A percentile compares a stretch with the other conserved stretches of the same genome.
phyloP scores from a whole-genome alignment of 2,888 invertebrate species.

The Atrina japonica region DNA sequence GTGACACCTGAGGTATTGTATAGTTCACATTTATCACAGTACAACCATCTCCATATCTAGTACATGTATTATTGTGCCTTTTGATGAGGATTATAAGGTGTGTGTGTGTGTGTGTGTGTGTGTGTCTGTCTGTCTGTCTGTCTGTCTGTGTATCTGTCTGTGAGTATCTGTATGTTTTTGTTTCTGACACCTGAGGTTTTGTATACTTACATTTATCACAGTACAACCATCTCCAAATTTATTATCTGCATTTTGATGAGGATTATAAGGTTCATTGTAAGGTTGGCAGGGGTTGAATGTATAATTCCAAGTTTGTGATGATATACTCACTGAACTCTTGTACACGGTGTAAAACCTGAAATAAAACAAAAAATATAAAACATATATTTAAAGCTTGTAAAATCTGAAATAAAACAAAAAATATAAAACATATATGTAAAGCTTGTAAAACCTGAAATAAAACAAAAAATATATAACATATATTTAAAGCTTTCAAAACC shows the following conservation, averaged over 20 bases:
- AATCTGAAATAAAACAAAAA: no score
- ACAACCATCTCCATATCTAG: constrained; percentile 70
- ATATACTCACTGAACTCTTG: constrained; percentile 5
- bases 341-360: constrained; percentile 47
- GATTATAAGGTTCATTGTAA: constrained; percentile 64
- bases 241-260: constrained; percentile 62
- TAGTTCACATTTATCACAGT: constrained; percentile 68
- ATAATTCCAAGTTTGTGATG: constrained; percentile 59
- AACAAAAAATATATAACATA: no score
- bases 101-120: no score
- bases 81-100: constrained; percentile 61
- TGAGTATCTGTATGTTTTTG: no score
- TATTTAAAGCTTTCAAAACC: no score
- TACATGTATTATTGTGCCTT: constrained; percentile 64
- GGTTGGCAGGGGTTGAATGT: constrained; percentile 70
- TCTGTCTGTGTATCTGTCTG: no score
- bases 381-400: no score
- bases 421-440: no score
- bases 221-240: constrained; percentile 70
- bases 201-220: constrained; percentile 65
- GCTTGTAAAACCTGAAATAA: background rate
- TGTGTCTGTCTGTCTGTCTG: no score
- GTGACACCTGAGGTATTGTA: no score
- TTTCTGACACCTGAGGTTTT: no score
- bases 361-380: constrained; percentile 7